These are phyloP conservation scores for Enteromius fasciolatus DNA, from an alignment of 2,797 vertebrate species.

Conservation along the genomic window DNA sequence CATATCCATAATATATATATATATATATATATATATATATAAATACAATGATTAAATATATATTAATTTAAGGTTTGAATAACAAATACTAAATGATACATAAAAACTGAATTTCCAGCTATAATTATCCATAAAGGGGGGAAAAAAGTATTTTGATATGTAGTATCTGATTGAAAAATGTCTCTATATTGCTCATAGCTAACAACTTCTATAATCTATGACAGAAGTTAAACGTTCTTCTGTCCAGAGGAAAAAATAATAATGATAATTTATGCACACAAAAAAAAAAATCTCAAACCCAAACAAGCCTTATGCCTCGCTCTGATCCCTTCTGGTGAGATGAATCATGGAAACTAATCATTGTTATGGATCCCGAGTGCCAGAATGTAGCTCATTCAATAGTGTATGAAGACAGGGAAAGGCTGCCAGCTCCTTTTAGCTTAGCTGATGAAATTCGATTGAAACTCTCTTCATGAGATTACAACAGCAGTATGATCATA, in stretches of 20 bases:
- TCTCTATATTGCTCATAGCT: not conserved
- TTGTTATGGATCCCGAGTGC: conserved; percentile 2
- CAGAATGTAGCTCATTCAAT: conserved; percentile 15
- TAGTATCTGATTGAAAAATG: not conserved
- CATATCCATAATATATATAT: too few species aligned
- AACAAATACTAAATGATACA: not conserved
- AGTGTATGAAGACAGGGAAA: not conserved
- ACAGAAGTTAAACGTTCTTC: not conserved
- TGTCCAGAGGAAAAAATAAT: not conserved
- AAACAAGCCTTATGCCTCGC: not conserved
- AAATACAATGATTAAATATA: not conserved
- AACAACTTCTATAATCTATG: too few species aligned
- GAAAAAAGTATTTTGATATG: not conserved
- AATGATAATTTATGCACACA: not conserved
- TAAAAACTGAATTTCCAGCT: not conserved
- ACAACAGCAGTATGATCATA: conserved; percentile 18
- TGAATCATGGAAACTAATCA: conserved; percentile 16
- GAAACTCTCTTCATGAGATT: conserved; percentile 4
- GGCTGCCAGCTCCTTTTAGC: not conserved
- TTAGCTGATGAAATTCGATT: conserved; percentile 27
- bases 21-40: not conserved
- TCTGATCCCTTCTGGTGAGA: not conserved
- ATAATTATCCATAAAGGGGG: not conserved
- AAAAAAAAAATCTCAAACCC: not conserved
- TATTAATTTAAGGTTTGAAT: not conserved